Evolutionary conservation across 2,888 invertebrate species (phyloP).

Genomic region (Polydrusus pterygomalis): DNA sequence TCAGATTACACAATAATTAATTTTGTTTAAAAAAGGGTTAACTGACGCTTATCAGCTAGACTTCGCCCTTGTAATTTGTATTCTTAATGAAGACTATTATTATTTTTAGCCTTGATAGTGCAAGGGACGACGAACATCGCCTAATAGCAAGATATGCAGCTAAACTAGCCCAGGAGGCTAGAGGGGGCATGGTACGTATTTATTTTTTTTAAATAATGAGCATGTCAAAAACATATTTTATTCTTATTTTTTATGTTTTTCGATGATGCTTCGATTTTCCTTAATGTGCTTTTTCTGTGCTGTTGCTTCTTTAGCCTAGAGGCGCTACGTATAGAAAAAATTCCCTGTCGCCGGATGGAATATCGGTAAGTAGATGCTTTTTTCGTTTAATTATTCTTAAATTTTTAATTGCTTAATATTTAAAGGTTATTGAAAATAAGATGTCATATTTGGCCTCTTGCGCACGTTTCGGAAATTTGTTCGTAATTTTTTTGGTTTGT

Average conservation of each 20-base stretch:
- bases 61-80: too few species aligned
- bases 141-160: constrained; percentile 98
- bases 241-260: constrained; percentile 30
- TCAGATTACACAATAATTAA: too few species aligned
- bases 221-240: constrained; percentile 16
- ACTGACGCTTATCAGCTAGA: too few species aligned
- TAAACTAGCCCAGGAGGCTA: constrained; percentile 92
- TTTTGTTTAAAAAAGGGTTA: too few species aligned
- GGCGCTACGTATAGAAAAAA: constrained; percentile 76
- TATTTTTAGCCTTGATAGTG: constrained; percentile 69
- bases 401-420: too few species aligned
- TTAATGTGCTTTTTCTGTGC: constrained; percentile 60
- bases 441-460: too few species aligned
- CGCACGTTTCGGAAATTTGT: too few species aligned
- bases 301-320: constrained; percentile 74
- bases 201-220: neutral
- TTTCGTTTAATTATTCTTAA: too few species aligned
- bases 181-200: constrained; percentile 77
- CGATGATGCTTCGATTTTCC: neutral
- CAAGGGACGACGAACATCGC: constrained; percentile 92
- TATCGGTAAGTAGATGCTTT: constrained; percentile 73
- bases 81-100: too few species aligned
- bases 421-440: too few species aligned
- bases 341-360: constrained; percentile 78
- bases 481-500: too few species aligned